Percentiles rank a stretch among this genome's conserved stretches.
Evolutionary conservation across 2,797 vertebrate species (phyloP).

Genomic region (Arremon aurantiirostris): DNA sequence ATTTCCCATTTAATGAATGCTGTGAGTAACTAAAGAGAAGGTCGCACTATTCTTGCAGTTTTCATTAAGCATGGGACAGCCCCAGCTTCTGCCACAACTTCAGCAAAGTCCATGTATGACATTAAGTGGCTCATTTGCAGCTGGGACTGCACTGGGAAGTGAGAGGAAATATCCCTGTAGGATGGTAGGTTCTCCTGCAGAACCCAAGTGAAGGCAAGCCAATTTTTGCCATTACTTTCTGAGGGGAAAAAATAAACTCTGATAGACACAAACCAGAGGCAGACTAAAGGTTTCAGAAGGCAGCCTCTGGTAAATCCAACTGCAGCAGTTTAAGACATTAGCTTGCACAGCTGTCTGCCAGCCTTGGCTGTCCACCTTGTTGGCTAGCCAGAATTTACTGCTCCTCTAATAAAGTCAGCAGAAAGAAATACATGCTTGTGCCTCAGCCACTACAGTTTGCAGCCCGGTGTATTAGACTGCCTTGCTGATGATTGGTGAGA

Average conservation of each 20-base stretch:
- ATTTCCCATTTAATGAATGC: neutral
- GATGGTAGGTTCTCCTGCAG: neutral
- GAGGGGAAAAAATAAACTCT: neutral
- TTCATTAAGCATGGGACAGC: neutral
- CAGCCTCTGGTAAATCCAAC: neutral
- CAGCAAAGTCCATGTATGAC: accelerated
- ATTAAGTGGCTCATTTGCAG: neutral
- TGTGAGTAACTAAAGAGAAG: neutral
- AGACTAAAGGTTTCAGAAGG: slow-evolving; percentile 17
- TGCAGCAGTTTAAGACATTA: slow-evolving; percentile 35
- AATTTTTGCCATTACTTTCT: neutral
- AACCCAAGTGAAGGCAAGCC: neutral
- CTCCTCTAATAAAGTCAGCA: slow-evolving; percentile 50
- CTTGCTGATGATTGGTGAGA: neutral
- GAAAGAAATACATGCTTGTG: slow-evolving; percentile 38
- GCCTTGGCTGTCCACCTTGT: slow-evolving; percentile 26
- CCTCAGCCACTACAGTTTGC: neutral
- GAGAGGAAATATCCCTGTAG: neutral
- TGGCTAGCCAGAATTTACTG: slow-evolving; percentile 25
- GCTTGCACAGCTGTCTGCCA: slow-evolving; percentile 47
- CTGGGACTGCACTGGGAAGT: accelerated
- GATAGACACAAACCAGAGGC: neutral
- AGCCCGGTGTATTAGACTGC: neutral
- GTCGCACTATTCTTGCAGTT: neutral
- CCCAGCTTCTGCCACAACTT: neutral